Evolutionary conservation across 2,888 invertebrate species (phyloP).

Genomic region (Neoaliturus tenellus): DNA sequence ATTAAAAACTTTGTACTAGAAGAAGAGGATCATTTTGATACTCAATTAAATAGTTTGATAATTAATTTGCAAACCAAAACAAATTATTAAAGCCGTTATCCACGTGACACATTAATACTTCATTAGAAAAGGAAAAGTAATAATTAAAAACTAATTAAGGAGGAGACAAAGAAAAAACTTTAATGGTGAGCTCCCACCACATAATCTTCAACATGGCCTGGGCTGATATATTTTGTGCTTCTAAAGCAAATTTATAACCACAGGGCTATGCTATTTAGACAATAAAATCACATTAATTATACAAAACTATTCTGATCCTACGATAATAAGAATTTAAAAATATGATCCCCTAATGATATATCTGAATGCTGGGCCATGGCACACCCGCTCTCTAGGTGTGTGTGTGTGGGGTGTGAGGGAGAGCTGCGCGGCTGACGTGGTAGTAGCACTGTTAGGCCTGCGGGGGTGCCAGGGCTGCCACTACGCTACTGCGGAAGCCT

Average conservation of each 20-base stretch:
- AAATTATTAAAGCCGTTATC: too few species aligned
- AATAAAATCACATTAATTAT: constrained; percentile 51
- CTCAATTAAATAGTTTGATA: too few species aligned
- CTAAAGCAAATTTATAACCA: constrained; percentile 43
- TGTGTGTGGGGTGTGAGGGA: neutral
- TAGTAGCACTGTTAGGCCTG: neutral
- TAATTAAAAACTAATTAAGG: too few species aligned
- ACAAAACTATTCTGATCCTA: constrained; percentile 46
- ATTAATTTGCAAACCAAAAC: too few species aligned
- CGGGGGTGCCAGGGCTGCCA: constrained; percentile 13
- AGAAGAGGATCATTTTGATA: too few species aligned
- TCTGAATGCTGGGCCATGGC: constrained; percentile 20
- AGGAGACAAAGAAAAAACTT: too few species aligned
- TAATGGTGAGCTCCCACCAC: constrained; percentile 15
- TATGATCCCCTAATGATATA: constrained; percentile 46
- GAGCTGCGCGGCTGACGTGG: neutral
- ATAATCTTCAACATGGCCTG: neutral
- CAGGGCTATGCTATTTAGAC: constrained; percentile 10
- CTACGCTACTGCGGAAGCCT: constrained; percentile 26
- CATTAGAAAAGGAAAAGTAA: too few species aligned
- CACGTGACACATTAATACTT: too few species aligned
- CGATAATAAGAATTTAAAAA: constrained; percentile 47
- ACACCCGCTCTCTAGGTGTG: neutral
- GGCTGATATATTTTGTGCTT: constrained; percentile 51
- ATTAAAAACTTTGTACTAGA: too few species aligned